phyloP scores from a whole-genome alignment of 2,113 vertebrate genomes.

The Daboia siamensis region DNA sequence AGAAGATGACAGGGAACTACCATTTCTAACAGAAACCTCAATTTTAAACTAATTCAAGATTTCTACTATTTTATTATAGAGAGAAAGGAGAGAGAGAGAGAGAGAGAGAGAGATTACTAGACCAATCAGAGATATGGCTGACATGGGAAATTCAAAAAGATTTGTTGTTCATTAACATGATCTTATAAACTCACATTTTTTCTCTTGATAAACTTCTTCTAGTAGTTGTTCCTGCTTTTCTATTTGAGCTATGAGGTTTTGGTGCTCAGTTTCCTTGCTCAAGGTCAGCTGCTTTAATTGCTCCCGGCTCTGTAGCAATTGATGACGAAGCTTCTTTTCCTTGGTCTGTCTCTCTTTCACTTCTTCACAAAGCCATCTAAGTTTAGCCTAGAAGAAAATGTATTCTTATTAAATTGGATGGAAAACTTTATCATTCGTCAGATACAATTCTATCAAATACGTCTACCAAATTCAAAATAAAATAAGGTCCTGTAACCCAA shows the following conservation, averaged over 20 bases:
- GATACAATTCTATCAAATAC: not conserved
- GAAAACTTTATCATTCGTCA: not conserved
- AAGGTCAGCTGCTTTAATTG: conserved; percentile 77
- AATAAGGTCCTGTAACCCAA: not conserved
- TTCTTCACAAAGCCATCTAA: conserved; percentile 90
- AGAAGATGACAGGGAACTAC: not conserved
- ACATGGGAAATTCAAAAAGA: not conserved
- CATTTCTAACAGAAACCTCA: not conserved
- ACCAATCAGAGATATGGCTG: conserved; percentile 7
- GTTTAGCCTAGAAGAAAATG: conserved; percentile 70
- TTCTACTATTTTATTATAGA: rapidly evolving
- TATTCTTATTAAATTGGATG: not conserved
- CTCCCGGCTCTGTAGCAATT: conserved; percentile 75
- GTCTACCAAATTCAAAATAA: not conserved
- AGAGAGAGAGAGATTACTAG: not conserved
- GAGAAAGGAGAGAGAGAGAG: not conserved
- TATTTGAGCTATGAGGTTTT: conserved; percentile 77
- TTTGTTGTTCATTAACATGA: not conserved
- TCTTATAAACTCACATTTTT: conserved; percentile 75
- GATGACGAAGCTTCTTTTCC: conserved; percentile 74
- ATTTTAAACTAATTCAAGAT: not conserved
- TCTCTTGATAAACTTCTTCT: conserved; percentile 79
- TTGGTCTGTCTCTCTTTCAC: conserved; percentile 76
- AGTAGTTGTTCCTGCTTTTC: conserved; percentile 83
- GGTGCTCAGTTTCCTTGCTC: conserved; percentile 76